Evolutionary conservation across 1,140 invertebrate genomes (phyloP), one percentile per base, ranked within the genome.

Genomic region (Platyscapa corneri): DNA sequence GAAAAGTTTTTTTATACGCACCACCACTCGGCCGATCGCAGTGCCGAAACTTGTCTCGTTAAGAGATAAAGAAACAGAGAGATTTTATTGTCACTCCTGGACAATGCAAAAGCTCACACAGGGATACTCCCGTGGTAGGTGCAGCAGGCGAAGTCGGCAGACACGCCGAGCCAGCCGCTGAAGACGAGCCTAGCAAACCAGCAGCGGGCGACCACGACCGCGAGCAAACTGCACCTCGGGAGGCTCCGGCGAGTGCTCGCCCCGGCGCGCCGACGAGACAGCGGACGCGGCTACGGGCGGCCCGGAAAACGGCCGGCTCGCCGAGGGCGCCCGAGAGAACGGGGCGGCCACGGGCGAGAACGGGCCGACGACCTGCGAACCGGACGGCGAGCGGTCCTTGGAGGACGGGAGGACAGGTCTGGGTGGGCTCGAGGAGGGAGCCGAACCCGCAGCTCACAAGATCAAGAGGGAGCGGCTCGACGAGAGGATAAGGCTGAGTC

Each of bases 201-300:
- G 81, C 89, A 89, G 60, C 88, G 88, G 83, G 37, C 89, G 89
- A 78, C 89, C 89, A 85, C 84, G 87, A 90, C 91, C 77, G 90
- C 86, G 84, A n/a, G 70, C 84, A 72, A 49, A 72, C 82, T 70
- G 89, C 88, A 77, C 93, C 30, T 75, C 92, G 91, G 89, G 7
- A 89, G 94, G 92, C 93, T 87, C 92, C 93, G 90, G 91, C 93
- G 90, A 94, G 92, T 88, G 93, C 94, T 93, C 84, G 75, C 80
- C 80, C 8, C 79, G 64, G 6, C 49, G 72, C 32, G 80, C 93
- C 91, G 91, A 86, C 88, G 94, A 93, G 42, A 65, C 85, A 27
- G 42, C 12, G n/a, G 34, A 42, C 72, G 88, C 94, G 87, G 93
- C 93, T 88, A 91, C 94, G 89, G 94, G 94, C 91, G 94, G 94